These are phyloP conservation scores for Aphelenchoides besseyi DNA, from an alignment of 1,140 invertebrate species.

Conservation along the genomic window DNA sequence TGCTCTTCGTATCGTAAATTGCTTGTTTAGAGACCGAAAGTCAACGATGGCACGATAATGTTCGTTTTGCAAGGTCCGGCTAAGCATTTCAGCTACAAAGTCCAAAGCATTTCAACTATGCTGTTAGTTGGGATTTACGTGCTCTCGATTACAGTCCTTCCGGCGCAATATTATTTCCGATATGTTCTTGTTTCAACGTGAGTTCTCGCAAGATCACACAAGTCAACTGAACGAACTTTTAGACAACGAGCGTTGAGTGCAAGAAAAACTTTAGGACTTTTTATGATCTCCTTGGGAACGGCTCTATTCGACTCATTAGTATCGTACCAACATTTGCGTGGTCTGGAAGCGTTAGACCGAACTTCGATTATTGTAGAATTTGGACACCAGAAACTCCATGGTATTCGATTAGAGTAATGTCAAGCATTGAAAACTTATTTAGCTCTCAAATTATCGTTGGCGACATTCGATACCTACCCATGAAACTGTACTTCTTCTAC, in stretches of 20 bases:
- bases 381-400: neutral
- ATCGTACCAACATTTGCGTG: neutral
- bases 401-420: neutral
- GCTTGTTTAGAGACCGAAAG: conserved; percentile 4
- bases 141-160: neutral
- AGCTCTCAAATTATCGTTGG: neutral
- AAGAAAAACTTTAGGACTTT: neutral
- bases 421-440: neutral
- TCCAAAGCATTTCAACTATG: neutral
- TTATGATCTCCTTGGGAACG: neutral
- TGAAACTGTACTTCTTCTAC: conserved; percentile 11
- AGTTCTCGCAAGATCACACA: neutral
- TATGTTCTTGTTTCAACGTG: neutral
- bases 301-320: neutral
- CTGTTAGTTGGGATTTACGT: conserved; percentile 2
- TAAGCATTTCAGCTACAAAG: neutral
- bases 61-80: neutral
- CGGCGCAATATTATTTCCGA: neutral
- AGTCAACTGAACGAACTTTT: neutral
- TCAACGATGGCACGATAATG: neutral
- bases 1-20: neutral
- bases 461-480: neutral
- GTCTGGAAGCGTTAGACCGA: neutral
- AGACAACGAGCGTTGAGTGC: neutral
- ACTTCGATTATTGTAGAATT: conserved; percentile 1